Conservation (phyloP, 1,140 invertebrate species). For the Brachionus koreanus region DNA sequence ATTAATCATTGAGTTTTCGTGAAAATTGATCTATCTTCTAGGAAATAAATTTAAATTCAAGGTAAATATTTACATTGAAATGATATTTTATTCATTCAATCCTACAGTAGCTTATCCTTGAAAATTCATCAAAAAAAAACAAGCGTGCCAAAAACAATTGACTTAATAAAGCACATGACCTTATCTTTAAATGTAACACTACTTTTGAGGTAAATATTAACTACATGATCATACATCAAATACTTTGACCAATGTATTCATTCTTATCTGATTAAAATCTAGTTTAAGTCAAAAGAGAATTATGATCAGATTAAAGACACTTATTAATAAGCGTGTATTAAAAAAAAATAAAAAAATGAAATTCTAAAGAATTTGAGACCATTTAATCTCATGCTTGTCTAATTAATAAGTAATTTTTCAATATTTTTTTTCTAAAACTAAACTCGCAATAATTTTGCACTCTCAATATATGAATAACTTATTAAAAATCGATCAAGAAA, state of each 20-base stretch:
- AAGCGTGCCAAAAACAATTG: slow-evolving; percentile 20
- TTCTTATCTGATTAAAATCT: background rate
- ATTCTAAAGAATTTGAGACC: background rate
- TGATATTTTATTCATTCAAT: background rate
- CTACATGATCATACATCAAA: background rate
- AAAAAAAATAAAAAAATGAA: background rate
- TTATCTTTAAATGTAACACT: slow-evolving; percentile 13
- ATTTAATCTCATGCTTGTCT: background rate
- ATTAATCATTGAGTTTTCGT: background rate
- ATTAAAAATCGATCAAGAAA: background rate
- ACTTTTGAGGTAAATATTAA: background rate
- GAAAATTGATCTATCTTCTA: background rate
- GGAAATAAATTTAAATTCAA: background rate
- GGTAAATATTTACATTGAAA: slow-evolving; percentile 7
- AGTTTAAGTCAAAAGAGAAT: background rate
- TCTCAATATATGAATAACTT: background rate
- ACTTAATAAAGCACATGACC: slow-evolving; percentile 8
- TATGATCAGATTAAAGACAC: background rate
- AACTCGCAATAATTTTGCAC: background rate
- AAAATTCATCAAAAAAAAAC: background rate
- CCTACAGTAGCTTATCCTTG: background rate
- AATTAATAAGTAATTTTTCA: slow-evolving; percentile 16
- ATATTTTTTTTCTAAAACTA: background rate
- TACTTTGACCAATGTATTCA: background rate
- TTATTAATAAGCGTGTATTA: background rate